Base-by-base conservation (phyloP, 2,797 vertebrate genomes). In the Melanotaenia parkinsoni region DNA sequence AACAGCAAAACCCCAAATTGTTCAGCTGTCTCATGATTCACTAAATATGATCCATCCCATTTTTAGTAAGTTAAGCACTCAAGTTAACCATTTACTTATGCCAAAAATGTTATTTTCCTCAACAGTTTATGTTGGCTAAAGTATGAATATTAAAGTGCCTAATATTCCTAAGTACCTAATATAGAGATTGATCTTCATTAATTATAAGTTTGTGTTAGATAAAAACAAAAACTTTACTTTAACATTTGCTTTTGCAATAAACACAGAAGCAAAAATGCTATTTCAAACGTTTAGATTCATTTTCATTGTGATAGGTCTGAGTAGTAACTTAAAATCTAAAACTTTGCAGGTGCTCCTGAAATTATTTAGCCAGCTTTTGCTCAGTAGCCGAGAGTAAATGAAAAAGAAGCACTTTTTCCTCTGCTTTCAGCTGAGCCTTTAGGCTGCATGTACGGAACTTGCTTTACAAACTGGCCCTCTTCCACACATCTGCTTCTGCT, bases 401-500 rank as follows among this genome's bases (percentile, higher is more conserved):
- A 56, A 2, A 22, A 77, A 35, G 67, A 40, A 47, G 8, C 8
- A 16, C 0, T 43, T 11, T 61, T 71, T 66, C 47, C 20, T 50
- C 0, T 50, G 20, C 74, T 79, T 76, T 66, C 66, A 79, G 74
- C 43, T 78, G 76, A 81, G 70, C 81, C 80, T 84, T 84, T 81
- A 75, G 64, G 32, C 54, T 6, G 35, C 24, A 1, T 43, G 26
- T 62, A 58, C 63, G 37, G 67, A 80, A 66, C 75, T 83, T 1
- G 43, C 80, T 84, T 85, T 81, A 67, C 76, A 78, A 79, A 67
- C 60, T 24, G 77, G 68, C 76, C 75, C 76, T 81, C 84, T 76
- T 79, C 67, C 57, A 62, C 88, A 88, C 89, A 86, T 90, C 82
- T 88, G 78, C 85, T 88, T 79, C 67, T 78, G 81, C 81, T 89